Base-by-base conservation (phyloP, 2,797 vertebrate species). In the Phoxinus dragarum region DNA sequence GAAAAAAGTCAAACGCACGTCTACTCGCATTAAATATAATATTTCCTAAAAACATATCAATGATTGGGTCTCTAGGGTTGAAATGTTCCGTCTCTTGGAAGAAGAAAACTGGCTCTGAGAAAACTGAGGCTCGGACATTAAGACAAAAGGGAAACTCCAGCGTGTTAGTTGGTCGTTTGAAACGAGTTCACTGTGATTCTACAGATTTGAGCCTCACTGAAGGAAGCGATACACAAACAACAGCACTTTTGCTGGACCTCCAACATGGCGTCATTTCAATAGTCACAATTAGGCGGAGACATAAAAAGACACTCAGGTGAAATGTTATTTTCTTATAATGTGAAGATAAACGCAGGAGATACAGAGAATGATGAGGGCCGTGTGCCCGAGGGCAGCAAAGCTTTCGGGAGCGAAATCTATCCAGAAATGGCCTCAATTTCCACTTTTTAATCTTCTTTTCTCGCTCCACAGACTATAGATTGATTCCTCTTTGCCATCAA, bases 401-500 rank as follows among this genome's bases (percentile, higher is more conserved):
- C 64, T 80, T 75, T 84, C 71, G 54, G 77, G 71, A 68, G 54
- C 73, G 73, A 85, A 87, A 84, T 82, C 42, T 56, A 82, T 88
- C 75, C 81, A 80, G 81, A 88, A 86, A 86, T 80, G 86, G 71
- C 83, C 82, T 82, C 56, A 87, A 86, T 88, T 86, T 88, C 82
- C 87, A 81, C 81, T 86, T 54, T 81, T 80, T 88, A 80, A 76
- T 82, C 87, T 83, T 89, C 73, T 86, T 78, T 90, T 84, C 47
- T 79, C 59, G 69, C 81, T 83, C 71, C 73, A 64, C 80, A 74
- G 61, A 72, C 81, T 72, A 84, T 84, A 82, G 87, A 90, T 88
- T 88, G 68, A 88, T 86, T 89, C 76, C 68, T 76, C 66, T 38
- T 73, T 61, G 78, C 87, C 88, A 91, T 91, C 88, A 87, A 78